Base-by-base conservation (phyloP, 2,113 vertebrate species). In the Chaetura pelagica region DNA sequence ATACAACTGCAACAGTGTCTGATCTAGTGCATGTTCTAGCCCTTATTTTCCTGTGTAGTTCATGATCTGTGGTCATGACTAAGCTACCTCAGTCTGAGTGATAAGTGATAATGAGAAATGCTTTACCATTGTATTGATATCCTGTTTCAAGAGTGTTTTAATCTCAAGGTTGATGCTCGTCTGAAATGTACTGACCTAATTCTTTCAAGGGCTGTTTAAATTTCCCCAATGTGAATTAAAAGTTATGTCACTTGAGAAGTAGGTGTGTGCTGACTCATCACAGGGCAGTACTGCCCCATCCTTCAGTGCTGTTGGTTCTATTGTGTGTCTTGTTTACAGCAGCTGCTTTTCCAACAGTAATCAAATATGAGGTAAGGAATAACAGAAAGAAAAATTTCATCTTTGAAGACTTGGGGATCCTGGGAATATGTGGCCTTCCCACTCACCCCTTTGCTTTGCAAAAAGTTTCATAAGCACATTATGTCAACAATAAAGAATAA, bases 111-210 rank as follows among this genome's bases (percentile, higher is more conserved):
- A 18, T 11, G 17, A 32, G 51, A 22, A 44, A 18, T 32, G 21
- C 9, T 46, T 51, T 20, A 23, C 27, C 12, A 4, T 42, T 2
- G 1, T 10, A 1, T 18, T 12, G 24, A 3, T 49, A 2, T 42
- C 12, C 9, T 49, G 5, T 62, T 76, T 49, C n/a, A 54, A 46
- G 23, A 12, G 1, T 57, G 35, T 1, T 12, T 91, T 87, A 48
- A 8, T 42, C 26, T 32, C 1, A 1, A 34, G 16, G 34, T 44
- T 82, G 9, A 48, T 2, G 4, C 15, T 75, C 69, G 22, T 59
- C 69, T 51, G 30, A 16, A 16, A 18, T 12, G 17, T n/a, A 19
- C 13, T 27, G 46, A 32, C 21, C 17, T 22, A 29, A 26, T 81
- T 59, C 3, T 48, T 59, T 51, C 4, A 34, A 71, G 35, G 27